These are phyloP conservation scores for Microctenopoma steveboyesi DNA, from an alignment of 2,797 vertebrate genomes.

Conservation along the genomic window DNA sequence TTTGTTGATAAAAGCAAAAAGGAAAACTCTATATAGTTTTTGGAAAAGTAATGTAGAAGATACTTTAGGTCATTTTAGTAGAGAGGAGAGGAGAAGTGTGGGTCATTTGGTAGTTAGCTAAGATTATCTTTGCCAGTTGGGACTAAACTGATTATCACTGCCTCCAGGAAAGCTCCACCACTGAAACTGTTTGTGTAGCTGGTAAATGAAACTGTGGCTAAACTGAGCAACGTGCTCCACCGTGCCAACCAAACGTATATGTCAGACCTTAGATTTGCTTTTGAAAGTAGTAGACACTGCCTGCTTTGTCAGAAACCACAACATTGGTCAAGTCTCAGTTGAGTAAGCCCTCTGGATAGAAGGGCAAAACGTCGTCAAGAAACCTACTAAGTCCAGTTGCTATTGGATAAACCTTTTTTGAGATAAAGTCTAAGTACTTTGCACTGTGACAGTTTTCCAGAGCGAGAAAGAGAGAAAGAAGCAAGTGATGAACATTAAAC, in stretches of 20 bases:
- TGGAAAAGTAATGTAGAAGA: constrained; percentile 5
- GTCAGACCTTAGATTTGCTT: constrained; percentile 34
- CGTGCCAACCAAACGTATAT: constrained; percentile 12
- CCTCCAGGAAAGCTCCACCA: constrained; percentile 24
- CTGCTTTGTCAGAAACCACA: constrained; percentile 7
- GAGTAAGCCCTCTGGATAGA: no score
- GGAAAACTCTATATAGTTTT: not conserved
- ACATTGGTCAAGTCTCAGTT: not conserved
- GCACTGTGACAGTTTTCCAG: constrained; percentile 63
- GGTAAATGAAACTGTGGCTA: constrained; percentile 28
- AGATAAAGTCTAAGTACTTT: constrained; percentile 59
- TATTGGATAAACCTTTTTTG: no score
- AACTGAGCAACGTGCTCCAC: constrained; percentile 22
- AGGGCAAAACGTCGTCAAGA: no score
- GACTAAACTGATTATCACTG: constrained; percentile 14
- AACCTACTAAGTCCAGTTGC: no score
- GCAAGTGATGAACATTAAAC: constrained; percentile 55
- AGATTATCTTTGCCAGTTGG: not conserved
- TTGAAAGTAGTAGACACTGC: constrained; percentile 1
- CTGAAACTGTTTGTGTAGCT: constrained; percentile 34
- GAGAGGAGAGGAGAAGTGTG: no score
- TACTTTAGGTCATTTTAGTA: no score
- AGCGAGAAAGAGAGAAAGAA: constrained; percentile 31
- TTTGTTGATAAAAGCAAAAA: constrained; percentile 42
- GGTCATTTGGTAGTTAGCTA: not conserved